Evolutionary conservation across 2,113 vertebrate species (phyloP).

Genomic region (Campylorhamphus procurvoides): DNA sequence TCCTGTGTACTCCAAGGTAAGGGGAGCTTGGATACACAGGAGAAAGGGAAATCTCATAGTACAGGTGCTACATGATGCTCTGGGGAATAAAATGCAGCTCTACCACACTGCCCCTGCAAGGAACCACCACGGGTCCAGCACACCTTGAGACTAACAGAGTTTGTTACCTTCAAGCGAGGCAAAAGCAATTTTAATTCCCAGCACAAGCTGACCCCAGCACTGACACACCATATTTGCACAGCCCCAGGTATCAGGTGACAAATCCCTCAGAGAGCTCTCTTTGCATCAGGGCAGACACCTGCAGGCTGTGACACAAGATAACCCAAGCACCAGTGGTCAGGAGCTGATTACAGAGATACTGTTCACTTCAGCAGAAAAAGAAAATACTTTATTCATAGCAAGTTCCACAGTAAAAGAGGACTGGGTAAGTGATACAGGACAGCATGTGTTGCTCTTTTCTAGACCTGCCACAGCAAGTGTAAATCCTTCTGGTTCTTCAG

Average conservation of each 20-base stretch:
- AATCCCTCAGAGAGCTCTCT: not conserved
- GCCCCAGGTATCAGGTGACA: not conserved
- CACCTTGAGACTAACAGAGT: not conserved
- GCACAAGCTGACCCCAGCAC: not conserved
- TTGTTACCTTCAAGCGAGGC: not conserved
- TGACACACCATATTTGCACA: not conserved
- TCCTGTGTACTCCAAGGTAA: not conserved
- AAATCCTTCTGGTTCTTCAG: not conserved
- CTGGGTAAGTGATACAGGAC: not conserved
- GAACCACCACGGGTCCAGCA: not conserved
- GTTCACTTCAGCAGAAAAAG: not conserved
- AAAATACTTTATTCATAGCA: not conserved
- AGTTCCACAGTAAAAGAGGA: not conserved
- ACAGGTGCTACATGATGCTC: not conserved
- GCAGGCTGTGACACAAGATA: not conserved
- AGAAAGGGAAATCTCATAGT: not conserved
- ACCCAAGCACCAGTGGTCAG: not conserved
- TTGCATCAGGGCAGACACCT: not conserved
- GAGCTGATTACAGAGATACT: not conserved
- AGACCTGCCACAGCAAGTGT: not conserved
- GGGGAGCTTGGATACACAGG: not conserved
- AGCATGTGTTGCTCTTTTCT: not conserved
- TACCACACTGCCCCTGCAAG: not conserved
- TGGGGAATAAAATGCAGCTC: not conserved
- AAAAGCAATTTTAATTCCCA: not conserved